A percentile compares a stretch with the other conserved stretches of the same genome.
These are phyloP conservation scores for Menidia menidia DNA, from an alignment of 2,797 vertebrate species.

Conservation along the genomic window DNA sequence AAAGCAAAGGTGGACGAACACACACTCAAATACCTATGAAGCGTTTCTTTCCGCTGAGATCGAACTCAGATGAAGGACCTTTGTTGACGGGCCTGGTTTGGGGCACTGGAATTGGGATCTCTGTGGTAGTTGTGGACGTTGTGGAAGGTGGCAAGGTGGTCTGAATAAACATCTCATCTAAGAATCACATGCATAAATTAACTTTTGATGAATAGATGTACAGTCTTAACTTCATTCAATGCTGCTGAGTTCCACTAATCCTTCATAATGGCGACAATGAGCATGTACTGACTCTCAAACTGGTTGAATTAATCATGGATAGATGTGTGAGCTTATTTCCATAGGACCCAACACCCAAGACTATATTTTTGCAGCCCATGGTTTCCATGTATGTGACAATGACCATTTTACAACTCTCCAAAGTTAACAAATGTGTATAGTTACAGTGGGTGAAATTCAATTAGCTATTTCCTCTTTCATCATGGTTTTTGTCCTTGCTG, in stretches of 20 bases:
- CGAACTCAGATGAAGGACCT: conserved; percentile 87
- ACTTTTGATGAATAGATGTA: conserved; percentile 33
- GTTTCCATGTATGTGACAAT: conserved; percentile 50
- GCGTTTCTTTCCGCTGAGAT: conserved; percentile 91
- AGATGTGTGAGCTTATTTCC: conserved; percentile 62
- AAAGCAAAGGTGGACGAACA: background rate
- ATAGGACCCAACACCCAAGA: conserved; percentile 33
- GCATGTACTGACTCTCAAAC: conserved; percentile 37
- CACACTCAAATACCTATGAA: conserved; percentile 87
- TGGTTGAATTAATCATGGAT: conserved; percentile 35
- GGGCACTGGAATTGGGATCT: conserved; percentile 29
- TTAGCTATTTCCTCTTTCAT: conserved; percentile 60
- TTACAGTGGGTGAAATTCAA: conserved; percentile 50
- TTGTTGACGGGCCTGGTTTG: conserved; percentile 71
- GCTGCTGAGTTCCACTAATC: conserved; percentile 41
- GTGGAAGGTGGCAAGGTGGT: conserved; percentile 79
- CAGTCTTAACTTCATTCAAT: conserved; percentile 24
- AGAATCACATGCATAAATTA: conserved; percentile 53
- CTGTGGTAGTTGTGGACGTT: conserved; percentile 55
- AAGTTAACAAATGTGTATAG: conserved; percentile 46
- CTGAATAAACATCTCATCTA: conserved; percentile 84
- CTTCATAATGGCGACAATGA: conserved; percentile 24
- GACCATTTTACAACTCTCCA: conserved; percentile 50
- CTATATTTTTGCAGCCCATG: conserved; percentile 47
- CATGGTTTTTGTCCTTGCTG: conserved; percentile 19